phyloP scores from a whole-genome alignment of 2,113 vertebrate species.

The Hipposideros armiger region DNA sequence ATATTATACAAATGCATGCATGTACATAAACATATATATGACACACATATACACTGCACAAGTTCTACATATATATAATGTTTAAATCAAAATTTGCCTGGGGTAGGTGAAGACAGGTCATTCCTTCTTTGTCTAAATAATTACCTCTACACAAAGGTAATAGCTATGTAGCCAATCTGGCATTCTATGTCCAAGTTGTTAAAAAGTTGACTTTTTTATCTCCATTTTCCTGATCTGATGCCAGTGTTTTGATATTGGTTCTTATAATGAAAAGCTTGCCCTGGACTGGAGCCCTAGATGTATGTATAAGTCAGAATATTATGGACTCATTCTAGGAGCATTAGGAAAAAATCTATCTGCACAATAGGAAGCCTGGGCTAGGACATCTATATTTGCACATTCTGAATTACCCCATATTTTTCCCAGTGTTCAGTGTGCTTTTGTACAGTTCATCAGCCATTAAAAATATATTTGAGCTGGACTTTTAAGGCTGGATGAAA shows the following conservation, averaged over 20 bases:
- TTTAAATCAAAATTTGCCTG: neutral
- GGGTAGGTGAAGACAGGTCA: neutral
- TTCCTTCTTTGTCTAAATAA: neutral
- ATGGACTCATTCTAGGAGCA: neutral
- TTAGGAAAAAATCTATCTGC: neutral
- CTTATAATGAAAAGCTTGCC: neutral
- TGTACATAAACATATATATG: neutral
- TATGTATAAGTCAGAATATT: neutral
- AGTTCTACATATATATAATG: neutral
- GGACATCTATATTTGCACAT: neutral
- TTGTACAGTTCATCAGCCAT: neutral
- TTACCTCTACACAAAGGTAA: neutral
- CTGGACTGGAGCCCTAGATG: neutral
- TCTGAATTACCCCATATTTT: neutral
- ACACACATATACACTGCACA: neutral
- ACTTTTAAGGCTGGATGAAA: conserved; percentile 26
- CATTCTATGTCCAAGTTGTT: neutral
- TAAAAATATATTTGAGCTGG: conserved; percentile 1
- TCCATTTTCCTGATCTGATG: neutral
- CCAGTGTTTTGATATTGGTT: neutral
- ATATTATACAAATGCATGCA: neutral
- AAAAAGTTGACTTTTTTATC: conserved; percentile 20
- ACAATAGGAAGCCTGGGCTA: neutral
- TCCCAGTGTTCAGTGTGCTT: neutral
- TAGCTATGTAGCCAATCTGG: neutral